Conservation (phyloP, 2,797 vertebrate species). For the Dipus sagitta region DNA sequence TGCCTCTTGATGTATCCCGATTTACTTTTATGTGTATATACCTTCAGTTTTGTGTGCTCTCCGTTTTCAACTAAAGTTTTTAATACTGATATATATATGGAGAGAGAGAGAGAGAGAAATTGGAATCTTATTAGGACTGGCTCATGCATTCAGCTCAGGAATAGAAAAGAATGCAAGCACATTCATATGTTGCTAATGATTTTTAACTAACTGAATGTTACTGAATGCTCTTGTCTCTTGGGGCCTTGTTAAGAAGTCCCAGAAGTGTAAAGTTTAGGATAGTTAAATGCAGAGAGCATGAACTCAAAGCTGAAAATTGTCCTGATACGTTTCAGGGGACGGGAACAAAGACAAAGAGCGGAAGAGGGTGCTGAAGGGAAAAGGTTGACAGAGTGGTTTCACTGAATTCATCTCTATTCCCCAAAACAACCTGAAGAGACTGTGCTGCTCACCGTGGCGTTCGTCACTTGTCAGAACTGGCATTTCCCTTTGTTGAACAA, state of each 20-base stretch:
- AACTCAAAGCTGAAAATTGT: constrained; percentile 36
- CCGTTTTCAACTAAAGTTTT: constrained; percentile 27
- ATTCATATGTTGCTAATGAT: background rate
- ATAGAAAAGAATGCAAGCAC: background rate
- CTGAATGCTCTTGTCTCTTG: background rate
- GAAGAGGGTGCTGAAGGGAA: background rate
- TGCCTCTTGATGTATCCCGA: background rate
- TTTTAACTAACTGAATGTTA: background rate
- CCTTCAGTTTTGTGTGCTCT: constrained; percentile 1
- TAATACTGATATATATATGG: background rate
- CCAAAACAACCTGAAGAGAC: constrained; percentile 43
- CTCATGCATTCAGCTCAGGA: background rate
- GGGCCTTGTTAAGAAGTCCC: background rate
- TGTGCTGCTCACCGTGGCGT: background rate
- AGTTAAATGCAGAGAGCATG: background rate
- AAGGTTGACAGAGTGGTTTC: background rate
- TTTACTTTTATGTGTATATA: background rate
- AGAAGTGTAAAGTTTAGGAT: background rate
- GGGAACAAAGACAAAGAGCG: background rate
- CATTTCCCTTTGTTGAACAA: constrained; percentile 70
- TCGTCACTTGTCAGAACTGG: constrained; percentile 63
- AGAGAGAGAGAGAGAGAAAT: no score
- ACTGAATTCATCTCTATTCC: constrained; percentile 49
- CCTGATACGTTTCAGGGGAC: background rate
- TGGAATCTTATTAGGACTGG: background rate